Percentiles rank a stretch among this genome's conserved stretches.
phyloP scores from a whole-genome alignment of 2,797 vertebrate genomes.

The Hydrophis major region DNA sequence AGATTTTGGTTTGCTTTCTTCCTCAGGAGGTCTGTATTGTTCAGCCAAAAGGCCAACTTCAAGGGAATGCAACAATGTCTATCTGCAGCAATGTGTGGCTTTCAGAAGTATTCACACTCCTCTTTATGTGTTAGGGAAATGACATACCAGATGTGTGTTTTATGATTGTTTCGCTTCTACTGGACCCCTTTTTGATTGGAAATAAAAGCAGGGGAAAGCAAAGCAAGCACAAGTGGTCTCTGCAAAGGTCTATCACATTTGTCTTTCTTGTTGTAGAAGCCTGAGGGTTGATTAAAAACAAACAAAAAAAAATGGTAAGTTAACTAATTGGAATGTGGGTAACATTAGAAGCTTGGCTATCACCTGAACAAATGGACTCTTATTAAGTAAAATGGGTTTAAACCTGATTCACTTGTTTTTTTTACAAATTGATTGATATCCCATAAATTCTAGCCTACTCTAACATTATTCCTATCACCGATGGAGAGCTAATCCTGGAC shows the following conservation, averaged over 20 bases:
- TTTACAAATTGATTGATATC: background rate
- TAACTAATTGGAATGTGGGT: background rate
- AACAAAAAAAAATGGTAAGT: background rate
- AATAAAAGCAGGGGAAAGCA: background rate
- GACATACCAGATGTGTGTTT: background rate
- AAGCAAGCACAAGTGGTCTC: background rate
- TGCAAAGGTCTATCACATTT: background rate
- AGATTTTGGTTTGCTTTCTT: conserved; percentile 43
- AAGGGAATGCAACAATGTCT: background rate
- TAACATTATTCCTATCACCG: background rate
- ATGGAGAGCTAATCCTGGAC: background rate
- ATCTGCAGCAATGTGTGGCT: background rate
- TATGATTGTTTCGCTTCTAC: background rate
- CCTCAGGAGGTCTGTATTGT: conserved; percentile 39
- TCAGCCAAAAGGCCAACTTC: conserved; percentile 12
- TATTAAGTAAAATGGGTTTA: background rate
- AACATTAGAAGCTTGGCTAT: background rate
- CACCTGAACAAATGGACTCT: background rate
- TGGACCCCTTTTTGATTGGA: background rate
- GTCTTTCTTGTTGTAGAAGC: background rate
- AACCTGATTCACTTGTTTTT: background rate
- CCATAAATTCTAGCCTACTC: background rate
- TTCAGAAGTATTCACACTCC: conserved; percentile 18
- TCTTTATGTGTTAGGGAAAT: conserved; percentile 28
- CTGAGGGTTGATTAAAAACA: background rate